Conservation (phyloP, 2,113 vertebrate species). For the Notechis scutatus region DNA sequence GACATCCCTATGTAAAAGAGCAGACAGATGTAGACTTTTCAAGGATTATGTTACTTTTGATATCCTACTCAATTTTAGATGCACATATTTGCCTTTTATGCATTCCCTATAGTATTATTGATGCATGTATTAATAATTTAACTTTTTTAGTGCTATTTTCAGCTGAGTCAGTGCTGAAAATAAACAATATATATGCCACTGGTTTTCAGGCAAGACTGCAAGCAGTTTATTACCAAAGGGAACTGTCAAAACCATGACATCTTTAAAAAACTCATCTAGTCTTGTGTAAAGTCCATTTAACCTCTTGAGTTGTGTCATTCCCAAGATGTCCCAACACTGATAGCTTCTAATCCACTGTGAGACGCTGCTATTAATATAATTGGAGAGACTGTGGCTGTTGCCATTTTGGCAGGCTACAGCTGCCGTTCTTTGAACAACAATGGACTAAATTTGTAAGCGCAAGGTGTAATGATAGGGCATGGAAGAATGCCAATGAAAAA, state of each 20-base stretch:
- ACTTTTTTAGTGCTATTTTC: background rate
- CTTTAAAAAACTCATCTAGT: background rate
- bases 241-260: background rate
- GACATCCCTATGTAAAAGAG: background rate
- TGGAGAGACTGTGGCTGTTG: background rate
- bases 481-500: background rate
- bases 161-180: background rate
- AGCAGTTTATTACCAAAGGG: background rate
- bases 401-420: background rate
- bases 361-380: background rate
- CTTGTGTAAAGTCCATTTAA: background rate
- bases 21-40: conserved; percentile 19
- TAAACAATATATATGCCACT: background rate
- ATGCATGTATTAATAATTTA: background rate
- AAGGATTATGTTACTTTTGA: background rate
- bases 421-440: background rate
- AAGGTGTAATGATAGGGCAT: background rate
- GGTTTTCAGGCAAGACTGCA: conserved; percentile 1
- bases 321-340: background rate
- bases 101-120: background rate
- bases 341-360: background rate
- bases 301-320: background rate
- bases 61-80: conserved; percentile 21
- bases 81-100: conserved; percentile 10
- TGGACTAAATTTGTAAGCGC: background rate